Percentiles rank a stretch among this genome's conserved stretches.
Evolutionary conservation across 2,888 invertebrate species (phyloP).

Genomic region (Amiota mariae): DNA sequence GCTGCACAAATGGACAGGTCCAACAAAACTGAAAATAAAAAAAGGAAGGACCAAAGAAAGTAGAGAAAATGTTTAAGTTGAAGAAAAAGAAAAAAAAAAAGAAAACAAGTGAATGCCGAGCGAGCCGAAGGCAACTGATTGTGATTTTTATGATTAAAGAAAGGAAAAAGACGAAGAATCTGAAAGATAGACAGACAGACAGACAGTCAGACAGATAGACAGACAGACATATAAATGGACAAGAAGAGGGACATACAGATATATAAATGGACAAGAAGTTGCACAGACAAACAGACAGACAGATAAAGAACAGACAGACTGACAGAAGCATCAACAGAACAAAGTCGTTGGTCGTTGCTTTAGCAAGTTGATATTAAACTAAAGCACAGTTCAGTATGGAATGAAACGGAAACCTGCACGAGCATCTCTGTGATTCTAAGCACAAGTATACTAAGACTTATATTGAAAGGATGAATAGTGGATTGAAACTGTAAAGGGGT

Average conservation of each 20-base stretch:
- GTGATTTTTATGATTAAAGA: slow-evolving; percentile 31
- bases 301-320: slow-evolving; percentile 34
- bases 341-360: neutral
- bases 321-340: neutral
- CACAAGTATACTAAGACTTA: neutral
- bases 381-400: neutral
- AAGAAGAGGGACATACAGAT: too few species aligned
- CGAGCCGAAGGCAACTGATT: slow-evolving; percentile 43
- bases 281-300: too few species aligned
- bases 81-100: neutral
- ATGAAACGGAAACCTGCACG: neutral
- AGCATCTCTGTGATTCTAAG: neutral
- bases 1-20: slow-evolving; percentile 57
- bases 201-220: slow-evolving; percentile 27
- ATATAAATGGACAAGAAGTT: slow-evolving; percentile 14
- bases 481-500: neutral
- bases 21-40: slow-evolving; percentile 25
- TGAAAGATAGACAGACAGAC: slow-evolving; percentile 31
- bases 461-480: neutral
- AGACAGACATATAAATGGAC: slow-evolving; percentile 31
- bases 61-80: slow-evolving; percentile 25
- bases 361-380: slow-evolving; percentile 16
- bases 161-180: slow-evolving; percentile 33
- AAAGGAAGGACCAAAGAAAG: slow-evolving; percentile 36
- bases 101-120: neutral